phyloP scores from a whole-genome alignment of 2,888 invertebrate genomes.

The Choreutis nemorana region DNA sequence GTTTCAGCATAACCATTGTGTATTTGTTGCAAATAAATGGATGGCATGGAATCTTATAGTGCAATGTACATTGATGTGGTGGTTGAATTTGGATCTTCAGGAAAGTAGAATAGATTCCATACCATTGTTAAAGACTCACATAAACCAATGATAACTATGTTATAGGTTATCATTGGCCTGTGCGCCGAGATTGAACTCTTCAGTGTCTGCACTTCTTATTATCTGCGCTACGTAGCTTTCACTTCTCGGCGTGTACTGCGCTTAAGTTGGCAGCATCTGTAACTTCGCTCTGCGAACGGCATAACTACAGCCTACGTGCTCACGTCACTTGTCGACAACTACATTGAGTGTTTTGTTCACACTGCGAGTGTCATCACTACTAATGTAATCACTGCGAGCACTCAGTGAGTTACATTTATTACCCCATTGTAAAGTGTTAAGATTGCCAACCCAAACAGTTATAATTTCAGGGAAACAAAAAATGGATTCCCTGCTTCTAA shows the following conservation, averaged over 20 bases:
- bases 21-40: slow-evolving; percentile 15
- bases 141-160: slow-evolving; percentile 67
- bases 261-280: slow-evolving; percentile 55
- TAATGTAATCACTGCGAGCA: slow-evolving; percentile 63
- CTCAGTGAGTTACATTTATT: slow-evolving; percentile 65
- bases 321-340: slow-evolving; percentile 51
- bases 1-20: slow-evolving; percentile 1
- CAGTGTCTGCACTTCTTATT: slow-evolving; percentile 66
- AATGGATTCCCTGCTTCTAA: too few relatives aligned
- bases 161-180: slow-evolving; percentile 68
- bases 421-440: slow-evolving; percentile 51
- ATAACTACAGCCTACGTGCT: slow-evolving; percentile 59
- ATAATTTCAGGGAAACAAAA: too few relatives aligned
- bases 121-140: slow-evolving; percentile 39
- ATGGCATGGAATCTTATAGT: slow-evolving; percentile 36
- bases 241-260: slow-evolving; percentile 59
- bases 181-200: slow-evolving; percentile 63
- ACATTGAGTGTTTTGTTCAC: slow-evolving; percentile 54
- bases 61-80: slow-evolving; percentile 2
- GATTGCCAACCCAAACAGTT: slow-evolving; percentile 18
- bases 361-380: slow-evolving; percentile 52
- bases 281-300: slow-evolving; percentile 59
- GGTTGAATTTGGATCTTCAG: background rate
- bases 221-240: slow-evolving; percentile 66
- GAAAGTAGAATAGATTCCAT: slow-evolving; percentile 33